These are phyloP conservation scores for Temnothorax rugatulus DNA, from an alignment of 2,888 invertebrate species.

Conservation along the genomic window DNA sequence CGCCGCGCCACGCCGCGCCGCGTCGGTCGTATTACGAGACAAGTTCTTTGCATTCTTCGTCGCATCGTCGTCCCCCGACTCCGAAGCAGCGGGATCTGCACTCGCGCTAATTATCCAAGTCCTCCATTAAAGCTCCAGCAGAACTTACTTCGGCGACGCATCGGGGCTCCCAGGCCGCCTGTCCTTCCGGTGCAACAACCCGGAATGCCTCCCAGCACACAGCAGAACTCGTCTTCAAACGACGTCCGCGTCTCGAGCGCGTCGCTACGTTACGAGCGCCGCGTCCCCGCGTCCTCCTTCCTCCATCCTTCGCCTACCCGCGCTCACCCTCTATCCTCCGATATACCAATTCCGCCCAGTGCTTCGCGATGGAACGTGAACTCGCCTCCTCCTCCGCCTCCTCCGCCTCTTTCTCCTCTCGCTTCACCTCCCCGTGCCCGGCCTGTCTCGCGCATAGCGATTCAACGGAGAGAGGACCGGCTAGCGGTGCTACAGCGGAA, in stretches of 20 bases:
- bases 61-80: constrained; percentile 28
- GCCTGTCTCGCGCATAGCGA: constrained; percentile 56
- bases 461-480: constrained; percentile 62
- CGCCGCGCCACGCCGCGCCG: neutral
- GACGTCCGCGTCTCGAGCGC: constrained; percentile 69
- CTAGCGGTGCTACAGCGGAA: constrained; percentile 52
- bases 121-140: constrained; percentile 48
- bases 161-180: constrained; percentile 49
- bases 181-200: constrained; percentile 71
- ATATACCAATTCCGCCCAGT: constrained; percentile 71
- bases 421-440: constrained; percentile 22
- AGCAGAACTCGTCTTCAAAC: constrained; percentile 60
- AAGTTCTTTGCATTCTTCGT: constrained; percentile 56
- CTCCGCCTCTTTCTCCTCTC: neutral
- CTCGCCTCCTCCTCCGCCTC: constrained; percentile 59
- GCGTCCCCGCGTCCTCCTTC: constrained; percentile 53
- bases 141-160: constrained; percentile 57
- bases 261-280: constrained; percentile 65
- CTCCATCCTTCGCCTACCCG: constrained; percentile 43
- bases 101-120: constrained; percentile 58
- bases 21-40: constrained; percentile 44
- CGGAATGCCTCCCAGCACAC: constrained; percentile 67
- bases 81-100: constrained; percentile 46
- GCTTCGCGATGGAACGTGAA: constrained; percentile 74
- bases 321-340: constrained; percentile 62